A percentile compares a stretch with the other conserved stretches of the same genome.
phyloP scores from a whole-genome alignment of 1,140 invertebrate genomes.

The Hyles vespertilio region DNA sequence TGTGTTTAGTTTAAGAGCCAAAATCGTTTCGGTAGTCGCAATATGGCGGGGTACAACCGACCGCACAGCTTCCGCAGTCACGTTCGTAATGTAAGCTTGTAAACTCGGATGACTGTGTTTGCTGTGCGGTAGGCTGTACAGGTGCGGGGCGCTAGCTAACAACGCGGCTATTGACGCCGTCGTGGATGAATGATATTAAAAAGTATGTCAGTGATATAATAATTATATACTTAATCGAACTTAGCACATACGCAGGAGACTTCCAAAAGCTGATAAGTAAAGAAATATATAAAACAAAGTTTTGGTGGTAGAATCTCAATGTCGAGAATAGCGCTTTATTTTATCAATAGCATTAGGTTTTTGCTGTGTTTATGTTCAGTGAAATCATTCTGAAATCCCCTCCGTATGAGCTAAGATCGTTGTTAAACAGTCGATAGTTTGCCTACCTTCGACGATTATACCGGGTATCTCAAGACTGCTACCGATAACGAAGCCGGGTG shows the following conservation, averaged over 20 bases:
- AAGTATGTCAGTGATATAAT: slow-evolving; percentile 6
- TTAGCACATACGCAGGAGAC: neutral
- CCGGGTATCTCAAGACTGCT: too few species aligned
- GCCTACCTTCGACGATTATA: too few species aligned
- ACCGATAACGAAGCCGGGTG: too few species aligned
- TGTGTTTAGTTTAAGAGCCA: slow-evolving; percentile 19
- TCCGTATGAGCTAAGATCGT: too few species aligned
- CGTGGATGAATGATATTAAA: slow-evolving; percentile 9
- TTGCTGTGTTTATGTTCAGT: too few species aligned
- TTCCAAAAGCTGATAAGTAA: neutral
- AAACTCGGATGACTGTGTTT: neutral
- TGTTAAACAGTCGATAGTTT: too few species aligned
- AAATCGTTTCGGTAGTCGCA: slow-evolving; percentile 14
- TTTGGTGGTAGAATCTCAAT: too few species aligned
- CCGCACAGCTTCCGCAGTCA: neutral
- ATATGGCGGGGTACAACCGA: slow-evolving; percentile 12
- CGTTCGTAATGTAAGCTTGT: too few species aligned
- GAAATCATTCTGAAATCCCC: too few species aligned
- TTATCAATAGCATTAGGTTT: too few species aligned
- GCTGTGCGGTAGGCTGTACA: slow-evolving; percentile 6
- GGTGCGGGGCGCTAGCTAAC: slow-evolving; percentile 28
- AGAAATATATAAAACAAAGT: neutral
- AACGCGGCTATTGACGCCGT: slow-evolving; percentile 18
- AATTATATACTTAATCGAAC: too few species aligned
- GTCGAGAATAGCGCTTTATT: too few species aligned